A percentile compares a stretch with the other conserved stretches of the same genome.
phyloP scores from a whole-genome alignment of 1,140 invertebrate genomes.

The Frieseomelitta varia region DNA sequence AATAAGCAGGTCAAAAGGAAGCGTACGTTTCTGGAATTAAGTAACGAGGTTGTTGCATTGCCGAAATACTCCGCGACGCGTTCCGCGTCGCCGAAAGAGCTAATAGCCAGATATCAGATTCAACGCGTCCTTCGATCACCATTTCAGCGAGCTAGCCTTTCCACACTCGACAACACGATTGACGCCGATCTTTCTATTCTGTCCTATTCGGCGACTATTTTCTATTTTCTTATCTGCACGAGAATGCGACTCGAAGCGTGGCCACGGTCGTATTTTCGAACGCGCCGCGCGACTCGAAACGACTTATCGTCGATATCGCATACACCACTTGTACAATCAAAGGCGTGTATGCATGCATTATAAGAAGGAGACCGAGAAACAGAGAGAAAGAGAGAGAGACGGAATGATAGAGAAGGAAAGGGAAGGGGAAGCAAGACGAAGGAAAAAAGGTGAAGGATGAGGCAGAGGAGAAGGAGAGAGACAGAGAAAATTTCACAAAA shows the following conservation, averaged over 20 bases:
- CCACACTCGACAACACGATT: background rate
- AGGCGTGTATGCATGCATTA: slow-evolving; percentile 53
- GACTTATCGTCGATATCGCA: slow-evolving; percentile 26
- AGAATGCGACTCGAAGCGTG: slow-evolving; percentile 23
- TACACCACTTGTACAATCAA: slow-evolving; percentile 65
- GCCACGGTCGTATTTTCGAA: slow-evolving; percentile 47
- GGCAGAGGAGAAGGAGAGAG: background rate
- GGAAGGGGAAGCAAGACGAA: too few relatives aligned
- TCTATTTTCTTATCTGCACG: background rate
- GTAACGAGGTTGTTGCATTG: background rate
- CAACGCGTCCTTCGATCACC: background rate
- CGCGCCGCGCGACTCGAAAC: background rate
- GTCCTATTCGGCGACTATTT: background rate
- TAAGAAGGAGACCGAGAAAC: slow-evolving; percentile 21
- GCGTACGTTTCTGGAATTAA: background rate
- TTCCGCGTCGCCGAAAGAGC: background rate
- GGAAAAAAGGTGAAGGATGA: background rate
- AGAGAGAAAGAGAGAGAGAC: background rate
- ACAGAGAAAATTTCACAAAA: background rate
- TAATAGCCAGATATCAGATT: background rate
- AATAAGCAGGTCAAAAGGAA: background rate
- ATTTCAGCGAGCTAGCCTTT: background rate
- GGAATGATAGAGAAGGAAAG: background rate
- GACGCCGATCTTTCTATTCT: background rate
- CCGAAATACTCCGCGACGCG: background rate